These are phyloP conservation scores for Thomomys bottae DNA, from an alignment of 2,113 vertebrate genomes.

Conservation along the genomic window DNA sequence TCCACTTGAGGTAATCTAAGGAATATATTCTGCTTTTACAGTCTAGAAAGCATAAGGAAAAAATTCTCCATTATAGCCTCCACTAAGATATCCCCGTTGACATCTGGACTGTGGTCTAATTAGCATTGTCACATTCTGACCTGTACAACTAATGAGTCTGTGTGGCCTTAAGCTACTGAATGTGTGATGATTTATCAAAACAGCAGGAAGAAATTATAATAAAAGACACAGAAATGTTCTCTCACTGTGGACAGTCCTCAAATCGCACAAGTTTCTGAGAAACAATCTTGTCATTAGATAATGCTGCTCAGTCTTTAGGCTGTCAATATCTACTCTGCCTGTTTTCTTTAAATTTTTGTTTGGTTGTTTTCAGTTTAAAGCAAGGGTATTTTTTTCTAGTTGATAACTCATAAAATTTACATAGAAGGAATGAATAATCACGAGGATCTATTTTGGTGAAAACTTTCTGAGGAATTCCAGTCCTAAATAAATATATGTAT, in stretches of 20 bases:
- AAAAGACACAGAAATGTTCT: background rate
- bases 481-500: slow-evolving; percentile 36
- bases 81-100: background rate
- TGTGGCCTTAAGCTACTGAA: background rate
- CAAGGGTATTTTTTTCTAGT: slow-evolving; percentile 7
- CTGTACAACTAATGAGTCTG: background rate
- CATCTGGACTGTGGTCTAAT: background rate
- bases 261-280: slow-evolving; percentile 31
- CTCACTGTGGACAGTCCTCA: background rate
- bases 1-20: accelerated
- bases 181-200: background rate
- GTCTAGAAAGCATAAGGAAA: background rate
- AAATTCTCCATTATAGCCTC: background rate
- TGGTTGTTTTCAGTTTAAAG: slow-evolving; percentile 45
- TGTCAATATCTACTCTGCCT: background rate
- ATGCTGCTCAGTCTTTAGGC: slow-evolving; percentile 37
- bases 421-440: slow-evolving; percentile 47
- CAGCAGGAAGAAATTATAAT: background rate
- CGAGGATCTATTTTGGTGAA: slow-evolving; percentile 45
- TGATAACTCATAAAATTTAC: slow-evolving; percentile 58
- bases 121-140: background rate
- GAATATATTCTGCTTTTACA: background rate
- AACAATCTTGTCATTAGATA: slow-evolving; percentile 12
- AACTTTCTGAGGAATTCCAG: slow-evolving; percentile 42
- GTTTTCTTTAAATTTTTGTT: slow-evolving; percentile 48